Percentiles rank a stretch among this genome's conserved stretches.
Evolutionary conservation across 2,113 vertebrate genomes (phyloP).

Genomic region (Taxidea taxus): DNA sequence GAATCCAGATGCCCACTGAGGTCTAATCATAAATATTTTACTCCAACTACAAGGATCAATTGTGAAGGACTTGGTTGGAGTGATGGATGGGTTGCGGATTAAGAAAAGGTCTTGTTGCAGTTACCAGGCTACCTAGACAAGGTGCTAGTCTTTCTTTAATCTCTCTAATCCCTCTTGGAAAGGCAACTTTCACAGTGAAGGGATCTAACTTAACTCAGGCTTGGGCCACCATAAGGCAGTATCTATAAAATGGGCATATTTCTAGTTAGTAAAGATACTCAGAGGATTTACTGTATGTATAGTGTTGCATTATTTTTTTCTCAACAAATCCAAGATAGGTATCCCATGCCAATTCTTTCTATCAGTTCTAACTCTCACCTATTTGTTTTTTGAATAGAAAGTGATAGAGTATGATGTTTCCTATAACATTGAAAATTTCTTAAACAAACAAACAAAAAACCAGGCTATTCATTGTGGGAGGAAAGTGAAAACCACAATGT

Average conservation of each 20-base stretch:
- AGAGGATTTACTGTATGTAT: not conserved
- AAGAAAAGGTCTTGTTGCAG: not conserved
- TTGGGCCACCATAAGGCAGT: not conserved
- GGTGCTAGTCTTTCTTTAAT: not conserved
- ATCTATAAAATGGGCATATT: not conserved
- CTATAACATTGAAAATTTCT: not conserved
- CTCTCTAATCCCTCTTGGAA: not conserved
- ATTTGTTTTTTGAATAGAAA: not conserved
- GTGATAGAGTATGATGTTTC: not conserved
- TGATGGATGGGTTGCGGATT: not conserved
- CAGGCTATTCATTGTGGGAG: not conserved
- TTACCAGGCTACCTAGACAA: not conserved
- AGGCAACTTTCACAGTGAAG: not conserved
- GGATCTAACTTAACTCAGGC: not conserved
- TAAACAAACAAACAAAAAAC: not conserved
- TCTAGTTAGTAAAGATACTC: not conserved
- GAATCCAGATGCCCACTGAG: not conserved
- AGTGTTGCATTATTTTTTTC: not conserved
- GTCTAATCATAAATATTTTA: not conserved
- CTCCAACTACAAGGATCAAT: not conserved
- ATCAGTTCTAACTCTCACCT: not conserved
- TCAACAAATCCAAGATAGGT: not conserved
- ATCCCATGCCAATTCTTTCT: not conserved
- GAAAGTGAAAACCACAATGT: not conserved
- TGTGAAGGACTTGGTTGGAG: not conserved